Conservation (phyloP, 2,113 vertebrate genomes). For the Leucopsar rothschildi region DNA sequence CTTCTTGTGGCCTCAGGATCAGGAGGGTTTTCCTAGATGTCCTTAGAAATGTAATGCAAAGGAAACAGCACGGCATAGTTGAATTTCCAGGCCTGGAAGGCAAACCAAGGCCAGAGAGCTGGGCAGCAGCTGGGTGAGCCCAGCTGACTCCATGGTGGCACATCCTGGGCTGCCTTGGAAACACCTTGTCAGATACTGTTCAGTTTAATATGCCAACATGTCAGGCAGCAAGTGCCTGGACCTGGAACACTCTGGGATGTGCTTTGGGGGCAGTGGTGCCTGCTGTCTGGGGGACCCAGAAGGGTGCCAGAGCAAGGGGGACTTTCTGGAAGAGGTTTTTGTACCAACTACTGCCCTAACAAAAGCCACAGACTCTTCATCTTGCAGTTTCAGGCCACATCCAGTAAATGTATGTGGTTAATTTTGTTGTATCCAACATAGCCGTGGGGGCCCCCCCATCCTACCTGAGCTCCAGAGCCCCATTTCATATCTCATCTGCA, state of each 20-base stretch:
- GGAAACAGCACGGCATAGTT: neutral
- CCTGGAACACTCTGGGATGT: neutral
- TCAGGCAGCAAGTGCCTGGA: neutral
- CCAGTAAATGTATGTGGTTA: neutral
- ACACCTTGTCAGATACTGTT: accelerated
- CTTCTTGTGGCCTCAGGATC: neutral
- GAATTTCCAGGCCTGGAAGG: neutral
- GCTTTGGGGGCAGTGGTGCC: neutral
- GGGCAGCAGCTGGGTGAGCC: neutral
- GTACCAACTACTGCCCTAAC: neutral
- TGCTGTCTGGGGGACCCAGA: neutral
- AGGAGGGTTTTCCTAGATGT: neutral
- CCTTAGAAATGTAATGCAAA: neutral
- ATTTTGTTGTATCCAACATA: neutral
- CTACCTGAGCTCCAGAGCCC: too few relatives aligned
- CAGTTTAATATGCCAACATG: neutral
- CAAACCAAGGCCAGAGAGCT: neutral
- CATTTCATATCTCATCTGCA: neutral
- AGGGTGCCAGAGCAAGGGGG: neutral
- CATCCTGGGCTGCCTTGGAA: neutral
- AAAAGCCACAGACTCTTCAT: neutral
- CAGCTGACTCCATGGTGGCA: neutral
- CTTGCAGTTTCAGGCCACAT: neutral
- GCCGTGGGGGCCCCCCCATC: accelerated
- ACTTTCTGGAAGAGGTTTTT: neutral